phyloP scores from a whole-genome alignment of 2,797 vertebrate genomes.

The Amblyraja radiata region DNA sequence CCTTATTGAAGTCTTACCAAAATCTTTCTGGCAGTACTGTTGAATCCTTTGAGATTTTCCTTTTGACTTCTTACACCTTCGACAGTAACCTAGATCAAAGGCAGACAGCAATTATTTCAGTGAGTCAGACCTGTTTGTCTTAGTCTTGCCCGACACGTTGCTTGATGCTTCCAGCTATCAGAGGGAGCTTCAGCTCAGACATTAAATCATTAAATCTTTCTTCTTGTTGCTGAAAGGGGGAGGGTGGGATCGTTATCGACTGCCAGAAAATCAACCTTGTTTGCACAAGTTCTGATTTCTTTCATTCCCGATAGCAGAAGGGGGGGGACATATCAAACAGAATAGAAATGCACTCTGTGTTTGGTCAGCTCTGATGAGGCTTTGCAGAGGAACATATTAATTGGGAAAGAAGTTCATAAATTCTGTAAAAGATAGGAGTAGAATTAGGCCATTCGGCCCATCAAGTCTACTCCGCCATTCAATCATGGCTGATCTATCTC shows the following conservation, averaged over 20 bases:
- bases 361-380: not conserved
- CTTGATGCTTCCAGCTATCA: not conserved
- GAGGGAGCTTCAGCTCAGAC: not conserved
- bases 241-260: not conserved
- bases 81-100: slow-evolving; percentile 49
- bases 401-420: not conserved
- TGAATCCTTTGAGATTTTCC: slow-evolving; percentile 58
- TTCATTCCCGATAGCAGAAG: not conserved
- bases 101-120: slow-evolving; percentile 22
- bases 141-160: not conserved
- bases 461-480: too few species aligned
- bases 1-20: slow-evolving; percentile 52
- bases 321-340: not conserved
- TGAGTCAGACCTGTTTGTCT: not conserved
- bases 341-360: too few species aligned
- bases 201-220: not conserved
- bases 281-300: not conserved
- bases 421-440: too few species aligned
- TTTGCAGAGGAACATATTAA: not conserved
- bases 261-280: not conserved
- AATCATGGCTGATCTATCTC: not conserved
- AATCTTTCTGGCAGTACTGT: slow-evolving; percentile 63
- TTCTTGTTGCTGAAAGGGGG: not conserved
- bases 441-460: too few species aligned
- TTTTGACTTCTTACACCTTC: slow-evolving; percentile 50